A percentile compares a stretch with the other conserved stretches of the same genome.
Conservation (phyloP, 2,888 invertebrate species). For the Plebejus anna region DNA sequence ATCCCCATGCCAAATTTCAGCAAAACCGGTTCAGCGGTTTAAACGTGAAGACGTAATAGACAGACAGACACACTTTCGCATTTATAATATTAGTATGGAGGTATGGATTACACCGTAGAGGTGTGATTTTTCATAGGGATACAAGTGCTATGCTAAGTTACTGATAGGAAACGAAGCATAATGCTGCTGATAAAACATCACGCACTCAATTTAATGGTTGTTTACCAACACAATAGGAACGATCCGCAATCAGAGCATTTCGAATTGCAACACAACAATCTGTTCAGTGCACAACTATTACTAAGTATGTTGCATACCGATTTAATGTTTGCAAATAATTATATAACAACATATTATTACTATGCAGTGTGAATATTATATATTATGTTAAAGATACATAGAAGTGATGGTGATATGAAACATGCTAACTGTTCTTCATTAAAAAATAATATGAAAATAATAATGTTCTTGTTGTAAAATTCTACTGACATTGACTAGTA, state of each 20-base stretch:
- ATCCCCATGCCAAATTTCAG: too few relatives aligned
- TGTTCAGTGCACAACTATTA: slow-evolving; percentile 51
- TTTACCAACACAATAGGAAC: slow-evolving; percentile 25
- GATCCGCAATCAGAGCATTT: slow-evolving; percentile 72
- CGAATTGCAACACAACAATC: slow-evolving; percentile 71
- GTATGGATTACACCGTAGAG: too few relatives aligned
- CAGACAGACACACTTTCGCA: too few relatives aligned
- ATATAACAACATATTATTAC: slow-evolving; percentile 1
- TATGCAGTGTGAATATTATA: neutral
- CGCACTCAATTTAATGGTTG: slow-evolving; percentile 21
- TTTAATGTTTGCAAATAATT: neutral
- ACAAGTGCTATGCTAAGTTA: neutral
- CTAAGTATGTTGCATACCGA: slow-evolving; percentile 6
- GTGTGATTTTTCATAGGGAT: too few relatives aligned
- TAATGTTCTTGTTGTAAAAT: too few relatives aligned
- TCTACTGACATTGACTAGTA: too few relatives aligned
- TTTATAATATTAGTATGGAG: too few relatives aligned
- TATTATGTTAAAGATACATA: neutral
- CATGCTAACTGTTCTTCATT: too few relatives aligned
- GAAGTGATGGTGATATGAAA: neutral
- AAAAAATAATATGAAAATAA: too few relatives aligned
- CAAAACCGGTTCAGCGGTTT: too few relatives aligned
- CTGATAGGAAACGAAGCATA: neutral
- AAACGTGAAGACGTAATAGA: too few relatives aligned
- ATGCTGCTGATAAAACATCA: neutral